Base-by-base conservation (phyloP, 1,140 invertebrate genomes). In the Nasonia longicornis region DNA sequence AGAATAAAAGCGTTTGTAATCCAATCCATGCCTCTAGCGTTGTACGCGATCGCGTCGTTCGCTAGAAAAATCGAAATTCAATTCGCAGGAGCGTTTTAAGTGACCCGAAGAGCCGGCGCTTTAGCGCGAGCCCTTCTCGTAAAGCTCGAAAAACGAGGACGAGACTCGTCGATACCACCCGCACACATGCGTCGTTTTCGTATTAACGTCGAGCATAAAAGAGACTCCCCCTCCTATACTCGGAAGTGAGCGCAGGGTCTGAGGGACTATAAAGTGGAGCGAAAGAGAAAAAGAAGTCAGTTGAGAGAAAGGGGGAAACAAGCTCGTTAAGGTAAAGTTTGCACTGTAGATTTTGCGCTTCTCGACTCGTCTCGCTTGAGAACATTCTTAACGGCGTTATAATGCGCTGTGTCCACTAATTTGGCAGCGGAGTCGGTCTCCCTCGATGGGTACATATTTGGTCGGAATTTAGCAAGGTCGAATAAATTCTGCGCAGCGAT, bases 61-160 rank as follows among this genome's bases (percentile, higher is more conserved):
- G 6, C 66, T 7, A n/a, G 22, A 48, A 48, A 73, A 52, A 48
- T 48, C 26, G 71, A 73, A 73, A 73, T 73, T 73, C 71, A 73
- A 73, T 73, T 73, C 71, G 38, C 42, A 73, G 42, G 11, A 26
- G 20, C 71, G 42, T 52, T 35, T 35, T 52, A 52, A 73, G 38
- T 73, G 14, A 26, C n/a, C 71, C 42, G 7, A 4, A 31, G 20
- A 71, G 31, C 0, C 2, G 71, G 42, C 29, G 69, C 29, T 35
- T 35, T 42, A 35, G 11, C 12, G 29, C 1, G 22, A 45, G 2
- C n/a, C n/a, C 31, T 1, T 42, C 38, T 42, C 20, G 38, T 72
- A 72, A 72, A 72, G 38, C 38, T 26, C 20, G 16, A 38, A 38
- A 38, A 35, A 22, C 20, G 10, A 73, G 14, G 22, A 45, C 14